Evolutionary conservation across 2,797 vertebrate genomes (phyloP).

Genomic region (Syngnathus acus): DNA sequence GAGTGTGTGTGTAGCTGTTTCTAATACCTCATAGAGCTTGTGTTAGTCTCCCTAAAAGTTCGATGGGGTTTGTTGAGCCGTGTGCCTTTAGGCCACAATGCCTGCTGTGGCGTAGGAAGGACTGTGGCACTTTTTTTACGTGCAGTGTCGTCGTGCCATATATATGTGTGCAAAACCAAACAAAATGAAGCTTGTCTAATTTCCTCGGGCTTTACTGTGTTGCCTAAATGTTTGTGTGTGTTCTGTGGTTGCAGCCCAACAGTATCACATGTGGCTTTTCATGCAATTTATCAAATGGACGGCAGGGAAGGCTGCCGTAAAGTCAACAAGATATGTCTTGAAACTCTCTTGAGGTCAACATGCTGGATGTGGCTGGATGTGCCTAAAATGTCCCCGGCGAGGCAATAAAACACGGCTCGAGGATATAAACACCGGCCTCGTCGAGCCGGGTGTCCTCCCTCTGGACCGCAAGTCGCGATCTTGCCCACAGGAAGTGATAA

Average conservation of each 20-base stretch:
- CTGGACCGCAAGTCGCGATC: conserved; percentile 39
- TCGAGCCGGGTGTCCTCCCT: conserved; percentile 13
- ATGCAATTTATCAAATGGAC: conserved; percentile 29
- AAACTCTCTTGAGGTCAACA: no score
- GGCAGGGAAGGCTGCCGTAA: background rate
- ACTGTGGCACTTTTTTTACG: conserved; percentile 53
- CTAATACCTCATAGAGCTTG: conserved; percentile 57
- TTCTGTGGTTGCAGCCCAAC: conserved; percentile 54
- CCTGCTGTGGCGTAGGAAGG: conserved; percentile 61
- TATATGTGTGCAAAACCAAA: conserved; percentile 54
- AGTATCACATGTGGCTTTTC: conserved; percentile 40
- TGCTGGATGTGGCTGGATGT: background rate
- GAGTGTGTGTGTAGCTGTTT: conserved; percentile 60
- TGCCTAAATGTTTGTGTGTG: conserved; percentile 51
- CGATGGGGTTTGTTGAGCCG: conserved; percentile 60
- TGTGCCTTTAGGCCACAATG: conserved; percentile 66
- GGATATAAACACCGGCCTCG: conserved; percentile 10
- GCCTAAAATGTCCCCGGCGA: conserved; percentile 6
- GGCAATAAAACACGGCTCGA: background rate
- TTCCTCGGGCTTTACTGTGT: conserved; percentile 26
- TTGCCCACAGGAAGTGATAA: conserved; percentile 65
- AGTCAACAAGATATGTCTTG: background rate
- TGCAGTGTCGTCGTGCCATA: conserved; percentile 62
- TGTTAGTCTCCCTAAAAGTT: conserved; percentile 58
- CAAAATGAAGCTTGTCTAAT: conserved; percentile 28